Base-by-base conservation (phyloP, 1,140 invertebrate genomes). In the Anthonomus grandis region DNA sequence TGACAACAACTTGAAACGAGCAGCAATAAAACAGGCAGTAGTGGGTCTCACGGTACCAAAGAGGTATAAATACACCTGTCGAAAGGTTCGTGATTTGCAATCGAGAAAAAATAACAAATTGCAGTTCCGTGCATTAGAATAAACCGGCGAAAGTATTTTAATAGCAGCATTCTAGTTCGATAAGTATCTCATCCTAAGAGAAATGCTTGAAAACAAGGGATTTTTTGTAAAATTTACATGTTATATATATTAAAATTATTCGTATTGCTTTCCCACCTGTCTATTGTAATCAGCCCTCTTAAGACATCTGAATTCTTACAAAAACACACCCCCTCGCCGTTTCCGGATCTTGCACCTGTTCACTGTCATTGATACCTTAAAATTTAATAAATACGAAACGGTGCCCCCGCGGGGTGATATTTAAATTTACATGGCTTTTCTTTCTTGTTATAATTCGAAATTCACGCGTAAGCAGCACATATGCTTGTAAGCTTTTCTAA, bases 301-400 rank as follows among this genome's bases (percentile, higher is more conserved):
- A 45, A 34, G 45, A 47, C 53, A 47, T 56, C 39, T 48, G 54
- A 57, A 57, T 57, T 49, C 54, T 17, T 48, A 57, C 54, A 57
- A 57, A 51, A 53, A 41, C n/a, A 48, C 45, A 39, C 54, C 45
- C 54, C 54, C 45, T 39, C 54, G 37, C 22, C 21, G 21, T 54
- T 52, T 52, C 49, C 49, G 49, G 42, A 22, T 34, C 42, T 37
- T 24, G 27, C 54, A 57, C 54, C 54, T 57, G 54, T 56, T 46
- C 17, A 13, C 34, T 46, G 27, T 47, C 49, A 57, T 57, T 41
- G 54, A 57, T 49, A 47, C 23, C 54, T 17, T 13, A 56, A 45
- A 50, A 21, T 45, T 21, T 47, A 38, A 47, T 47, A 46, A 24
- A 37, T 24, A n/a, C 25, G 23, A 51, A 36, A 51, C 49, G 36